phyloP scores from a whole-genome alignment of 2,888 invertebrate genomes.

The Pseudolycoriella hygida region DNA sequence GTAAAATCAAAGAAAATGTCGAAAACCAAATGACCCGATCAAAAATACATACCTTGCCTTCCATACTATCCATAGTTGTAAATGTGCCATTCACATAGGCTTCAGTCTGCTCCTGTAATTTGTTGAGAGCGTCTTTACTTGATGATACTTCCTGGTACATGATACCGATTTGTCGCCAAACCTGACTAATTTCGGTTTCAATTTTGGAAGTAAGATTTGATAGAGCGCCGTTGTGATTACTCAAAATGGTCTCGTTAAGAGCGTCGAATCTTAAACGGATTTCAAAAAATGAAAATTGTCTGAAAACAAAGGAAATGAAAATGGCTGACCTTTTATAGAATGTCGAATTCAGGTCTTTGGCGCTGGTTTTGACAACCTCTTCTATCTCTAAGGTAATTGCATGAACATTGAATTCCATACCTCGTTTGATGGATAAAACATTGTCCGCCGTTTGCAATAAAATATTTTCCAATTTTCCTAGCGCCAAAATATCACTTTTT shows the following conservation, averaged over 20 bases:
- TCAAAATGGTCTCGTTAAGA: conserved; percentile 49
- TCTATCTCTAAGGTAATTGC: conserved; percentile 62
- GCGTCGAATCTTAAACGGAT: conserved; percentile 42
- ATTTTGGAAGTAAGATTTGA: conserved; percentile 59
- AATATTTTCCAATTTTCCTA: conserved; percentile 58
- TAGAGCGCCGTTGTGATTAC: conserved; percentile 51
- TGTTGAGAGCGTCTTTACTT: conserved; percentile 54
- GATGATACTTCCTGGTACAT: conserved; percentile 71
- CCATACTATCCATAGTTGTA: conserved; percentile 57
- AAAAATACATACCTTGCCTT: conserved; percentile 52
- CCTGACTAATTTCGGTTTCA: conserved; percentile 65
- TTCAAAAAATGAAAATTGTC: neutral
- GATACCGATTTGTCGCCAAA: conserved; percentile 79
- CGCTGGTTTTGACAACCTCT: conserved; percentile 46
- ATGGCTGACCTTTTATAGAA: conserved; percentile 37
- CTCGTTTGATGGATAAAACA: conserved; percentile 64
- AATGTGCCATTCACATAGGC: conserved; percentile 64
- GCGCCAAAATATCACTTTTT: conserved; percentile 32
- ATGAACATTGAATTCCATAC: conserved; percentile 69
- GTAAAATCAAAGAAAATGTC: neutral
- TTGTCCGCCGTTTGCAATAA: conserved; percentile 70
- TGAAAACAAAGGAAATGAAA: too few relatives aligned
- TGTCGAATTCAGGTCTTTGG: conserved; percentile 44
- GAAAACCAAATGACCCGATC: too few relatives aligned
- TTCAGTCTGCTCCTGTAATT: conserved; percentile 55